A percentile compares a stretch with the other conserved stretches of the same genome.
These are phyloP conservation scores for Propithecus perrieri DNA, from an alignment of 2,797 vertebrate species.

Conservation along the genomic window DNA sequence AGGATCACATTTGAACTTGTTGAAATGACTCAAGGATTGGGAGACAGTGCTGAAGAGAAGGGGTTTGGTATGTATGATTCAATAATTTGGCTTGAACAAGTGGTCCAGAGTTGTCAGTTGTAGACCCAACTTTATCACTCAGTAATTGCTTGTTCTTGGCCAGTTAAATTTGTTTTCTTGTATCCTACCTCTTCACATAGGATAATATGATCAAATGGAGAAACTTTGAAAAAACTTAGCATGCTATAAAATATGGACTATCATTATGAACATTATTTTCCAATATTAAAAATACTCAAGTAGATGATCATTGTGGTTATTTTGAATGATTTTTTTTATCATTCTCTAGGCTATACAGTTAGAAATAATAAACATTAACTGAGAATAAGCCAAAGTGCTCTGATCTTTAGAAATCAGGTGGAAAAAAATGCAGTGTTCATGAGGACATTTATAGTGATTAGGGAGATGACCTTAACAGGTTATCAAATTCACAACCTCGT, in stretches of 20 bases:
- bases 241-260: background rate
- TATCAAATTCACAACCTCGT: conserved; percentile 48
- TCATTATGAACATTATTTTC: conserved; percentile 31
- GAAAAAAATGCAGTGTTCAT: background rate
- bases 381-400: background rate
- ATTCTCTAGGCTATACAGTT: background rate
- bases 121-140: background rate
- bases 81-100: background rate
- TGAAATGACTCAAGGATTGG: background rate
- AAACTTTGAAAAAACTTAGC: background rate
- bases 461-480: conserved; percentile 4
- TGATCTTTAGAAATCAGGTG: conserved; percentile 2
- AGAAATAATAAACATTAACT: background rate
- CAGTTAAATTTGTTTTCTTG: background rate
- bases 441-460: background rate
- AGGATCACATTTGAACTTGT: background rate
- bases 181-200: background rate
- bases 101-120: background rate
- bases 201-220: background rate
- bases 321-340: conserved; percentile 30
- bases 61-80: background rate
- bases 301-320: background rate
- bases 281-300: conserved; percentile 4
- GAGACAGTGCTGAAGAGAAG: background rate
- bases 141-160: background rate